Conservation (phyloP, 1,140 invertebrate species). For the Plectus sambesii region DNA sequence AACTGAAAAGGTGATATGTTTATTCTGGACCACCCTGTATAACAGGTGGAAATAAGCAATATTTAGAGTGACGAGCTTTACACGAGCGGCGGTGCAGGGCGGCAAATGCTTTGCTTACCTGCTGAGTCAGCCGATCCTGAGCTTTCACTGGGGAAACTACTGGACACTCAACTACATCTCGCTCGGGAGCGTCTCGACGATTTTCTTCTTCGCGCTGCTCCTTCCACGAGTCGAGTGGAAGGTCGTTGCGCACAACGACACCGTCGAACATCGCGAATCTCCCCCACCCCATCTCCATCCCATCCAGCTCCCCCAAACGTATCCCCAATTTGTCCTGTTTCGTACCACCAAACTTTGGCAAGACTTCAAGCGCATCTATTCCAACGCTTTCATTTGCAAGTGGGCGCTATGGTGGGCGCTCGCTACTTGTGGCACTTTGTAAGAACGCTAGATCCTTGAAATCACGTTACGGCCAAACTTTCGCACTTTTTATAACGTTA, state of each 20-base stretch:
- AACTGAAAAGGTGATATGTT: too few relatives aligned
- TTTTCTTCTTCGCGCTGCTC: constrained; percentile 29
- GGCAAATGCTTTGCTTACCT: constrained; percentile 33
- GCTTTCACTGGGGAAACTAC: constrained; percentile 27
- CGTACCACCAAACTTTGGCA: constrained; percentile 28
- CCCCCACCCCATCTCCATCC: too few relatives aligned
- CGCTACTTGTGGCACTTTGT: constrained; percentile 36
- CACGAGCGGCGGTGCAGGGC: constrained; percentile 30
- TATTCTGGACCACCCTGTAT: too few relatives aligned
- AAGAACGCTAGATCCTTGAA: constrained; percentile 8
- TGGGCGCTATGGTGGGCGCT: constrained; percentile 40
- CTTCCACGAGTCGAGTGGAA: constrained; percentile 34
- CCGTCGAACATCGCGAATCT: too few relatives aligned
- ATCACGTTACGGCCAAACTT: too few relatives aligned
- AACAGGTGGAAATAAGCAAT: too few relatives aligned
- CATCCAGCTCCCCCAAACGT: constrained; percentile 23
- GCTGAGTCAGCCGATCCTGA: constrained; percentile 24
- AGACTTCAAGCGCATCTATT: constrained; percentile 32
- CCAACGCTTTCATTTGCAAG: constrained; percentile 28
- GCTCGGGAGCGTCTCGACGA: constrained; percentile 26
- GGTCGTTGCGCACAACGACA: too few relatives aligned
- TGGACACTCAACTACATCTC: constrained; percentile 31
- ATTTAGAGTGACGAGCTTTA: constrained; percentile 35
- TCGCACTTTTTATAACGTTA: too few relatives aligned
- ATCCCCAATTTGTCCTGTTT: constrained; percentile 24